A percentile compares a stretch with the other conserved stretches of the same genome.
Conservation (phyloP, 2,888 invertebrate species). For the Tineola bisselliella region DNA sequence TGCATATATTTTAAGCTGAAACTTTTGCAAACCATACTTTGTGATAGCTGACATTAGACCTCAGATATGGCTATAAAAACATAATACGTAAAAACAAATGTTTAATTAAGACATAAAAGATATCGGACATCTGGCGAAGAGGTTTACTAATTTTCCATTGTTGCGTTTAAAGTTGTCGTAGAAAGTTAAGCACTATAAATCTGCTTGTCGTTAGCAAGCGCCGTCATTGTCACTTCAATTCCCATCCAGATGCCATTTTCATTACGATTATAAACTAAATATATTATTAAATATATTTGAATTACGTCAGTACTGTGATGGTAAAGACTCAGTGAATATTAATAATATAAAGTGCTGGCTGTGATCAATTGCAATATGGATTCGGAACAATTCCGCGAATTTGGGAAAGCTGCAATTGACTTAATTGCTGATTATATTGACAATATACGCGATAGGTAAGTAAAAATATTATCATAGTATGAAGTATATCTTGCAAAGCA, state of each 20-base stretch:
- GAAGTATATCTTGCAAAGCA: neutral
- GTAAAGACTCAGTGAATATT: neutral
- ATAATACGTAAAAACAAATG: neutral
- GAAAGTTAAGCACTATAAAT: slow-evolving; percentile 55
- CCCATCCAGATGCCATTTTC: neutral
- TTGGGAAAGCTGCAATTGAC: slow-evolving; percentile 88
- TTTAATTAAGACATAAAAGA: neutral
- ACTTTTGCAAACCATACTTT: no score
- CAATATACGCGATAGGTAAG: slow-evolving; percentile 80
- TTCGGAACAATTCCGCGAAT: slow-evolving; percentile 79
- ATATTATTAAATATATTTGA: no score
- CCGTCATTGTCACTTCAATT: slow-evolving; percentile 43
- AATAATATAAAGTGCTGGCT: slow-evolving; percentile 14
- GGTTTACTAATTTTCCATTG: slow-evolving; percentile 13
- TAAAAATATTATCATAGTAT: neutral
- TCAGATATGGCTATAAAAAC: neutral
- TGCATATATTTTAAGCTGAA: no score
- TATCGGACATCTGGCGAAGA: slow-evolving; percentile 6
- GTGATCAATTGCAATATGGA: slow-evolving; percentile 68
- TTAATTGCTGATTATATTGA: slow-evolving; percentile 92
- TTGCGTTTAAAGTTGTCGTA: slow-evolving; percentile 26
- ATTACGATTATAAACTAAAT: no score
- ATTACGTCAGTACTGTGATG: neutral
- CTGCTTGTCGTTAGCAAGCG: slow-evolving; percentile 32
- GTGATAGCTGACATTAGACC: neutral